Percentiles rank a stretch among this genome's conserved stretches.
These are phyloP conservation scores for Platysternon megacephalum DNA, from an alignment of 2,113 vertebrate genomes.

Conservation along the genomic window DNA sequence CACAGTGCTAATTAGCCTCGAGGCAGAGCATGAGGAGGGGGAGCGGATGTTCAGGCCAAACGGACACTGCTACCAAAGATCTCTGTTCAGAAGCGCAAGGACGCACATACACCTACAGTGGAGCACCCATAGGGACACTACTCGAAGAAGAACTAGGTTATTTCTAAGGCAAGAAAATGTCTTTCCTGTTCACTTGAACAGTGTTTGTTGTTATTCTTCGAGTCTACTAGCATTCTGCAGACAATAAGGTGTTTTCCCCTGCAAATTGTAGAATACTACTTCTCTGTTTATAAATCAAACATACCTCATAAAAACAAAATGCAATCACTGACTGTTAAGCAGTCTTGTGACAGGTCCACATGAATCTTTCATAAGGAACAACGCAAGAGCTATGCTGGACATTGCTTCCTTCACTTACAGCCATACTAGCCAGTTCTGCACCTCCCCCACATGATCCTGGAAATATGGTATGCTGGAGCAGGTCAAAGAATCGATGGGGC, in stretches of 20 bases:
- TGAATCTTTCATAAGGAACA: neutral
- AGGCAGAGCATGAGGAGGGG: too few species aligned
- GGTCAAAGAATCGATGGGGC: neutral
- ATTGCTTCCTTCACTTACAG: neutral
- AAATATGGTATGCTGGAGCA: neutral
- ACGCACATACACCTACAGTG: too few species aligned
- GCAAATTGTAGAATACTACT: neutral
- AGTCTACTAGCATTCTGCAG: neutral
- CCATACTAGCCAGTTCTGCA: neutral
- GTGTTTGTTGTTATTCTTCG: neutral
- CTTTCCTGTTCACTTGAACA: neutral
- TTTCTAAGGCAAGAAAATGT: neutral
- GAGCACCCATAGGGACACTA: too few species aligned
- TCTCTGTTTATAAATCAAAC: neutral
- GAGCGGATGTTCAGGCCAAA: too few species aligned
- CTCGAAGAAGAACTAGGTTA: neutral
- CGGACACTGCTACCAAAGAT: too few species aligned
- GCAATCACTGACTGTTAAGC: neutral
- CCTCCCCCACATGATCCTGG: neutral
- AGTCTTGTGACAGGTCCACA: neutral
- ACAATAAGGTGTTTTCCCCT: neutral
- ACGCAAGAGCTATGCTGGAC: neutral
- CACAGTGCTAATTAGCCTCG: too few species aligned
- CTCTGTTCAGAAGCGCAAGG: too few species aligned
- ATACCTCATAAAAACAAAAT: neutral